Percentiles rank a stretch among this genome's conserved stretches.
Evolutionary conservation across 2,888 invertebrate species (phyloP).

Genomic region (Sarcophaga carnaria): DNA sequence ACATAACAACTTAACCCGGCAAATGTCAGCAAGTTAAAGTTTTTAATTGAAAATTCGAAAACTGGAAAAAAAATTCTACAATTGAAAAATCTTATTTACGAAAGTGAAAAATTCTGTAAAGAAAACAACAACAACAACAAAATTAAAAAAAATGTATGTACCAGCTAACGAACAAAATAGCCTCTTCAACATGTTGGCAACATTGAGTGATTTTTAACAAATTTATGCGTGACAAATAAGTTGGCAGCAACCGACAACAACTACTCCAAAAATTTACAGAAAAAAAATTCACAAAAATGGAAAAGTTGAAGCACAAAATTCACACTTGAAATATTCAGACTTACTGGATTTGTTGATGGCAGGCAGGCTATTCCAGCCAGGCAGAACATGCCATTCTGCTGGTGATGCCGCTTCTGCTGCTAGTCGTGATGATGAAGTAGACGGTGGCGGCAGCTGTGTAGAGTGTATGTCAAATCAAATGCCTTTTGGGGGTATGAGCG

Average conservation of each 20-base stretch:
- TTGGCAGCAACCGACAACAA: constrained; percentile 61
- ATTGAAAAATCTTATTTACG: constrained; percentile 36
- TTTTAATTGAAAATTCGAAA: constrained; percentile 49
- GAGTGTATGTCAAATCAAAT: constrained; percentile 50
- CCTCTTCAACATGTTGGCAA: constrained; percentile 64
- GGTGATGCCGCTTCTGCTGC: constrained; percentile 6
- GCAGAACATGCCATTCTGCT: constrained; percentile 13
- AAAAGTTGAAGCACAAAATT: constrained; percentile 38
- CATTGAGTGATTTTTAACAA: constrained; percentile 68
- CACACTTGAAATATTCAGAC: constrained; percentile 66
- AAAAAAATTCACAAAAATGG: constrained; percentile 9
- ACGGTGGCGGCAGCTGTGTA: not conserved
- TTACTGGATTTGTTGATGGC: constrained; percentile 64
- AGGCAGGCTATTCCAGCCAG: constrained; percentile 53
- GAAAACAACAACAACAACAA: constrained; percentile 4
- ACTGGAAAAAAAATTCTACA: not conserved
- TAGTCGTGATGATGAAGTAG: constrained; percentile 21
- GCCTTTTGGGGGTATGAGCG: constrained; percentile 44
- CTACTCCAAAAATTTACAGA: constrained; percentile 8
- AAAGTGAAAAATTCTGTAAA: constrained; percentile 6
- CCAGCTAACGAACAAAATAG: constrained; percentile 36
- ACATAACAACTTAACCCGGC: not conserved
- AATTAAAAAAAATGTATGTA: constrained; percentile 22
- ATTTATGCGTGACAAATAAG: constrained; percentile 69
- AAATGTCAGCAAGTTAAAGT: not conserved